Conservation (phyloP, 2,888 invertebrate species). For the Diaperis boleti region DNA sequence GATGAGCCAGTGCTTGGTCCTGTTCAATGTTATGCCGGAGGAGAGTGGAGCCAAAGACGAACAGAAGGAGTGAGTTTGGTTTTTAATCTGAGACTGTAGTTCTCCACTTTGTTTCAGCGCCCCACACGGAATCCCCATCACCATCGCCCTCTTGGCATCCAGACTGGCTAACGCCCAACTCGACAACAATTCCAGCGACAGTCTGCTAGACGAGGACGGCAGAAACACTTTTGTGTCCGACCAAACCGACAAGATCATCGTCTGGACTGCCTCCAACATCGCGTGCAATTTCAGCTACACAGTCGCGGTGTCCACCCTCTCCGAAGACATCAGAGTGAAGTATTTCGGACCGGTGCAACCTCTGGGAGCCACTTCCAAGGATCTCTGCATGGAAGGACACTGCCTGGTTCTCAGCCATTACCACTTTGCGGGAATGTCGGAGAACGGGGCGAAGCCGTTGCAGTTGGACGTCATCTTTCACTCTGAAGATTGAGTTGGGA, state of each 20-base stretch:
- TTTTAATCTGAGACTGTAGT: background rate
- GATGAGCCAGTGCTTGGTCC: slow-evolving; percentile 54
- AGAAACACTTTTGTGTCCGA: background rate
- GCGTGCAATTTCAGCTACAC: slow-evolving; percentile 58
- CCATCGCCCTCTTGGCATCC: slow-evolving; percentile 50
- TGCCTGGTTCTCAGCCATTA: slow-evolving; percentile 58
- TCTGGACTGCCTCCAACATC: slow-evolving; percentile 61
- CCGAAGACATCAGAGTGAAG: slow-evolving; percentile 58
- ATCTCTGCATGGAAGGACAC: slow-evolving; percentile 56
- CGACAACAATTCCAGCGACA: slow-evolving; percentile 1
- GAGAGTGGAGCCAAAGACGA: too few relatives aligned
- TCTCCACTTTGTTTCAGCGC: too few relatives aligned
- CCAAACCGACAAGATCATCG: slow-evolving; percentile 55
- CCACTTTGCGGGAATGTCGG: slow-evolving; percentile 58
- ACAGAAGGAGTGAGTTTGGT: background rate
- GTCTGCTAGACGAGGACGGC: background rate
- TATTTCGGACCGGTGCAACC: slow-evolving; percentile 60
- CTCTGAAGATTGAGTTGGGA: slow-evolving; percentile 45
- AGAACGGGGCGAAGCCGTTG: slow-evolving; percentile 55
- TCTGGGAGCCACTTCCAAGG: slow-evolving; percentile 54
- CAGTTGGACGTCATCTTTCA: slow-evolving; percentile 61
- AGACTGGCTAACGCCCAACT: slow-evolving; percentile 46
- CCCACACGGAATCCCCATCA: background rate
- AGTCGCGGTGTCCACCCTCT: slow-evolving; percentile 59
- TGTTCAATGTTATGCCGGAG: slow-evolving; percentile 5